Evolutionary conservation across 2,113 vertebrate genomes (phyloP).

Genomic region (Tor tambroides): DNA sequence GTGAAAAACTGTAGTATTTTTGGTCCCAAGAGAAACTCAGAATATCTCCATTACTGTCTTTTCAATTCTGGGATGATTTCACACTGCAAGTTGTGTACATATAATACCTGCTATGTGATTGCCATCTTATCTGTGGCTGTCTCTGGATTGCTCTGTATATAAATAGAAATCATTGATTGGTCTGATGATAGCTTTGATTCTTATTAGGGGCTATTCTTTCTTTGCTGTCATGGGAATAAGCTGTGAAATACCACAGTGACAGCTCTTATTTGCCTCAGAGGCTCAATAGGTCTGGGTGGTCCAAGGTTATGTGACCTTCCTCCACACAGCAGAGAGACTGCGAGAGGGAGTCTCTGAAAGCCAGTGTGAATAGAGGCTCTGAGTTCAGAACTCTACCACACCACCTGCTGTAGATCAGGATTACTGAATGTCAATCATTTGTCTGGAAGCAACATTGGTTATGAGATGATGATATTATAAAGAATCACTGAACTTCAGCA

Average conservation of each 20-base stretch:
- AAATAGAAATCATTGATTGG: slow-evolving; percentile 51
- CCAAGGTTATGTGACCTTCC: slow-evolving; percentile 37
- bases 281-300: slow-evolving; percentile 16
- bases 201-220: slow-evolving; percentile 49
- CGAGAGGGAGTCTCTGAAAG: not conserved
- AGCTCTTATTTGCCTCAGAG: slow-evolving; percentile 54
- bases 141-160: slow-evolving; percentile 27
- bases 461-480: not conserved
- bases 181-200: slow-evolving; percentile 47
- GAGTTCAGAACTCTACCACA: slow-evolving; percentile 21
- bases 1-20: not conserved
- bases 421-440: slow-evolving; percentile 24
- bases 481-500: not conserved
- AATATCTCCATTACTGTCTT: slow-evolving; percentile 30
- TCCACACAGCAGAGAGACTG: not conserved
- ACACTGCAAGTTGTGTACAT: slow-evolving; percentile 19
- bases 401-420: slow-evolving; percentile 32
- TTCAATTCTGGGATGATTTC: slow-evolving; percentile 28
- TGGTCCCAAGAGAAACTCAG: not conserved
- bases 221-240: slow-evolving; percentile 41
- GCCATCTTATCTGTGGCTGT: not conserved
- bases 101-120: not conserved
- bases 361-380: not conserved
- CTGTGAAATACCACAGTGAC: slow-evolving; percentile 56
- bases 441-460: not conserved